phyloP scores from a whole-genome alignment of 2,888 invertebrate genomes.

The Spodoptera picta region DNA sequence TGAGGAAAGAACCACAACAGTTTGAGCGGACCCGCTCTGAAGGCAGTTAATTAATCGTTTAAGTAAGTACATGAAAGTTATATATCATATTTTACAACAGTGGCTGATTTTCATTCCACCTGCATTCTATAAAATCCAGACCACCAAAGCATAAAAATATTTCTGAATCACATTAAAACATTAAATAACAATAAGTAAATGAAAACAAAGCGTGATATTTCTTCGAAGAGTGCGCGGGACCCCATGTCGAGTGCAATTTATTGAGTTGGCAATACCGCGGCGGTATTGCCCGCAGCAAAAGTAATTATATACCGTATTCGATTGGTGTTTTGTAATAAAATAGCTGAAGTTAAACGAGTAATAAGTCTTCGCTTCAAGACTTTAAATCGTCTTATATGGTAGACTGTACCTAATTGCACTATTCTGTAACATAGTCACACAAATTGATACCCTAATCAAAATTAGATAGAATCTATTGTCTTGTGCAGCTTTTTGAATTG shows the following conservation, averaged over 20 bases:
- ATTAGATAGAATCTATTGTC: no score
- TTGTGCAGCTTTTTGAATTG: no score
- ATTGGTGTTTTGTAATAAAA: conserved; percentile 40
- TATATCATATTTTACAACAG: not conserved
- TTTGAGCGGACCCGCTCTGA: no score
- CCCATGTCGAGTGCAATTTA: conserved; percentile 53
- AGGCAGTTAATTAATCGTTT: no score
- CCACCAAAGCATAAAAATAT: conserved; percentile 10
- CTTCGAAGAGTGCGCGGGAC: conserved; percentile 37
- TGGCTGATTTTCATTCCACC: not conserved
- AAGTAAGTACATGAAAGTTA: no score
- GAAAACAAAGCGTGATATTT: conserved; percentile 27
- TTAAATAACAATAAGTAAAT: conserved; percentile 14
- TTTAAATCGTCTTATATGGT: conserved; percentile 17
- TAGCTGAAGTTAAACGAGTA: conserved; percentile 19
- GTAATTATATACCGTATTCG: conserved; percentile 40
- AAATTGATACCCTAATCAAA: no score
- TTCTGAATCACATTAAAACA: conserved; percentile 11
- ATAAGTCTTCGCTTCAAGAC: conserved; percentile 16
- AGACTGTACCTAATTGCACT: not conserved
- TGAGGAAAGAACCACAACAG: no score
- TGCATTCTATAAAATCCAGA: not conserved
- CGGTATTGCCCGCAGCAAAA: conserved; percentile 39
- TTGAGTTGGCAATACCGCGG: conserved; percentile 29
- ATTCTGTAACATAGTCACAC: not conserved